Conservation (phyloP, 2,113 vertebrate species). For the Lepisosteus osseus region DNA sequence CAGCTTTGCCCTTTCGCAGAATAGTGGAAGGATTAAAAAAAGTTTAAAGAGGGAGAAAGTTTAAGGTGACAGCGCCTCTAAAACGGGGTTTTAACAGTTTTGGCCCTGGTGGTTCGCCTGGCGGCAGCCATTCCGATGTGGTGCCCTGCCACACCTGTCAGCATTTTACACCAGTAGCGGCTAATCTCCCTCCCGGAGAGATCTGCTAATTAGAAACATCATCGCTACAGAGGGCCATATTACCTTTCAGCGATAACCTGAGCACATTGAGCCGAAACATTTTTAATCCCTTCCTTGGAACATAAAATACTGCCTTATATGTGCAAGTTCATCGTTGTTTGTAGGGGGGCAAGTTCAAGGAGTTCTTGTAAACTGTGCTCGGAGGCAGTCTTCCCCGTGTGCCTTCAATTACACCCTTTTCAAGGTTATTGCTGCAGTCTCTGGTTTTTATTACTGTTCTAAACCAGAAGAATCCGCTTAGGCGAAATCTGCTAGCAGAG, state of each 20-base stretch:
- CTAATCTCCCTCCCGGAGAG: constrained; percentile 34
- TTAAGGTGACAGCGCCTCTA: not conserved
- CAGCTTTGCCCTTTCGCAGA: too few species aligned
- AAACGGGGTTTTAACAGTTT: not conserved
- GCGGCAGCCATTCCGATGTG: constrained; percentile 52
- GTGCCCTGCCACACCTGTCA: constrained; percentile 36
- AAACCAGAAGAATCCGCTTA: constrained; percentile 45
- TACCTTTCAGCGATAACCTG: not conserved
- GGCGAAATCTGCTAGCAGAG: constrained; percentile 37
- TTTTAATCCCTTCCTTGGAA: constrained; percentile 7
- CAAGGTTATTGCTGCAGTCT: constrained; percentile 64
- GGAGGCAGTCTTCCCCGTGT: constrained; percentile 48
- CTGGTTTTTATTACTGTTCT: constrained; percentile 48
- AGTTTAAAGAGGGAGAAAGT: not conserved
- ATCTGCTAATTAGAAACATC: constrained; percentile 23
- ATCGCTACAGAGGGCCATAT: constrained; percentile 8
- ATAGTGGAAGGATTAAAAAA: too few species aligned
- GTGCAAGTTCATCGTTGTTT: not conserved
- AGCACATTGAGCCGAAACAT: not conserved
- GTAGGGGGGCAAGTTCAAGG: too few species aligned
- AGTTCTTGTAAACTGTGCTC: constrained; percentile 3
- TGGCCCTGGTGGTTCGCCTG: constrained; percentile 24
- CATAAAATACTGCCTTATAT: constrained; percentile 10
- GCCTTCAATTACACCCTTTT: constrained; percentile 61
- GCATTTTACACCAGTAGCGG: constrained; percentile 29